Evolutionary conservation across 2,113 vertebrate genomes (phyloP).

Genomic region (Emydocephalus ijimae): DNA sequence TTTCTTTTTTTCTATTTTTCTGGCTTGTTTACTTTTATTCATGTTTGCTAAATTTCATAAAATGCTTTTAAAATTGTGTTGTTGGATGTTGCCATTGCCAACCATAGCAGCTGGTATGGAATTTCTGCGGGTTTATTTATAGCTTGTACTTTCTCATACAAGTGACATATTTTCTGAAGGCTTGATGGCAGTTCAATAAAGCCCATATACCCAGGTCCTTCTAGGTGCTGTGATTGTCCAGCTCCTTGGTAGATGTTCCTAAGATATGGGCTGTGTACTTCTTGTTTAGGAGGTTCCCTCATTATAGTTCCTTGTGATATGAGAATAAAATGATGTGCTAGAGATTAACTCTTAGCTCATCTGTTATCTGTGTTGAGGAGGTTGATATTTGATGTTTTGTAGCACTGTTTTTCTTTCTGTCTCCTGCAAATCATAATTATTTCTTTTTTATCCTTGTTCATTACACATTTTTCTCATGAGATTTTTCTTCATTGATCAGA

Average conservation of each 20-base stretch:
- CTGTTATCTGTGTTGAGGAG: background rate
- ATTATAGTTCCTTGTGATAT: background rate
- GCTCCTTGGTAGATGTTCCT: background rate
- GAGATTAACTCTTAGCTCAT: background rate
- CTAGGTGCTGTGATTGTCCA: background rate
- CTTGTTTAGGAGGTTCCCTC: background rate
- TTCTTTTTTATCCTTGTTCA: background rate
- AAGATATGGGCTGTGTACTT: background rate
- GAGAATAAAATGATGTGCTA: background rate
- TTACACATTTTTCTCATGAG: background rate
- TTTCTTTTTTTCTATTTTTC: background rate
- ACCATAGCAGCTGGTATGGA: background rate
- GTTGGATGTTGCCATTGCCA: background rate
- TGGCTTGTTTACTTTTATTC: background rate
- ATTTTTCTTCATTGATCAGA: background rate
- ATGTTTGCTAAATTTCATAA: background rate
- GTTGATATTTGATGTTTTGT: background rate
- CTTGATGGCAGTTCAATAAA: background rate
- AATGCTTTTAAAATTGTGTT: background rate
- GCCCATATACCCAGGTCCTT: background rate
- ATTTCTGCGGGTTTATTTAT: background rate
- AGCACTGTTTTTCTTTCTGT: background rate
- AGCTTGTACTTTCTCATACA: background rate
- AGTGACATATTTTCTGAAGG: background rate
- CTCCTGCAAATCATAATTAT: background rate